These are phyloP conservation scores for Rhopalosiphum maidis DNA, from an alignment of 1,140 invertebrate species.

Conservation along the genomic window DNA sequence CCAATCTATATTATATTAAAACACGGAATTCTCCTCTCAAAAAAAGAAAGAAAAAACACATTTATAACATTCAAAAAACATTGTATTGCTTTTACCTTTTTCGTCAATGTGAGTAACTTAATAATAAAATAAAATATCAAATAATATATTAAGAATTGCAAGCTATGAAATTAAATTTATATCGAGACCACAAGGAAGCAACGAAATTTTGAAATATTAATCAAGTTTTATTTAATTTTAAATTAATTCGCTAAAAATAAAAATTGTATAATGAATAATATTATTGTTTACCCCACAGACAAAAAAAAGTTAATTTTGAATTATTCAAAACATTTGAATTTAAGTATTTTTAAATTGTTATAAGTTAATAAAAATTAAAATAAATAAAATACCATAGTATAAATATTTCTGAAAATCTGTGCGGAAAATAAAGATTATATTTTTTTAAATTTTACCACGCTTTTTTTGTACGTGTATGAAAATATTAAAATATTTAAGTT, in stretches of 20 bases:
- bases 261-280: neutral
- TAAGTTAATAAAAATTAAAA: neutral
- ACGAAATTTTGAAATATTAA: neutral
- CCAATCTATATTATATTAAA: constrained; percentile 28
- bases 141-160: neutral
- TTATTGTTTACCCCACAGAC: neutral
- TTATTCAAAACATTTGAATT: too few species aligned
- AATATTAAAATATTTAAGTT: too few species aligned
- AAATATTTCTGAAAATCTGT: too few species aligned
- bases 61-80: constrained; percentile 42
- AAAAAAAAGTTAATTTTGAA: too few species aligned
- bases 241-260: neutral
- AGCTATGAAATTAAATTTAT: neutral
- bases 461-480: too few species aligned
- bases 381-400: neutral
- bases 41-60: neutral
- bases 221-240: neutral
- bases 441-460: too few species aligned
- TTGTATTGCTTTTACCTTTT: constrained; percentile 28
- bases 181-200: neutral
- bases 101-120: constrained; percentile 1
- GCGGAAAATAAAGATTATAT: too few species aligned
- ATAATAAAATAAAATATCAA: constrained; percentile 21
- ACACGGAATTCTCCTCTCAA: neutral
- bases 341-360: neutral